Conservation (phyloP, 64 coral and sea anemone genomes). For the Actinia tenebrosa region DNA sequence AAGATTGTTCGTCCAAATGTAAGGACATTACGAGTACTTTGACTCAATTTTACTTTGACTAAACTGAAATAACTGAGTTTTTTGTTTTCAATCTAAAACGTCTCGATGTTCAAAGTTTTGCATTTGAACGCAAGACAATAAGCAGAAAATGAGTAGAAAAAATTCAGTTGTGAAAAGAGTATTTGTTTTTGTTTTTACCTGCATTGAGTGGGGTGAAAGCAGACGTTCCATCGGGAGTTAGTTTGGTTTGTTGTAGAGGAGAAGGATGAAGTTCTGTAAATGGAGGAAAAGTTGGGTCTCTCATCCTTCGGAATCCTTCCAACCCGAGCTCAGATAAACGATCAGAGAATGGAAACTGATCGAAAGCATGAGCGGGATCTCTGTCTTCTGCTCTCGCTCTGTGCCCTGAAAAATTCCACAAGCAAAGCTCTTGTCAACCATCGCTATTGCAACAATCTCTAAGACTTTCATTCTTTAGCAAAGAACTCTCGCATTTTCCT, state of each 20-base stretch:
- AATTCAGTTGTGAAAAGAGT: neutral
- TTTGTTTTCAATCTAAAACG: neutral
- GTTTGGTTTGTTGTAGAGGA: constrained; percentile 63
- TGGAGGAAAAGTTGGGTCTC: constrained; percentile 61
- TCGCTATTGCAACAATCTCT: neutral
- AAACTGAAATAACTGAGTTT: neutral
- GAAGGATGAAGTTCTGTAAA: constrained; percentile 81
- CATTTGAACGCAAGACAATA: neutral
- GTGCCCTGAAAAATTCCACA: constrained; percentile 71
- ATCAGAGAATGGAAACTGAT: constrained; percentile 92
- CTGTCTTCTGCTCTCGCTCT: constrained; percentile 90
- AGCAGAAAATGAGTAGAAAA: neutral
- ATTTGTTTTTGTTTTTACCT: neutral
- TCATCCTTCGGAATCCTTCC: constrained; percentile 66
- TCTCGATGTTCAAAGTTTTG: neutral
- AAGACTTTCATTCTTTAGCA: neutral
- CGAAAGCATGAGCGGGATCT: constrained; percentile 84
- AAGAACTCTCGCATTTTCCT: neutral
- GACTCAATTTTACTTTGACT: neutral
- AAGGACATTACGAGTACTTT: neutral
- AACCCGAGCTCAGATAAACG: constrained; percentile 77
- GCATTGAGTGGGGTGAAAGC: constrained; percentile 67
- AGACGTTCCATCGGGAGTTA: constrained; percentile 64
- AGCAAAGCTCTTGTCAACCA: neutral
- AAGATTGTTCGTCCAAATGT: neutral